Base-by-base conservation (phyloP, 2,888 invertebrate species). In the Crocallis elinguaria region DNA sequence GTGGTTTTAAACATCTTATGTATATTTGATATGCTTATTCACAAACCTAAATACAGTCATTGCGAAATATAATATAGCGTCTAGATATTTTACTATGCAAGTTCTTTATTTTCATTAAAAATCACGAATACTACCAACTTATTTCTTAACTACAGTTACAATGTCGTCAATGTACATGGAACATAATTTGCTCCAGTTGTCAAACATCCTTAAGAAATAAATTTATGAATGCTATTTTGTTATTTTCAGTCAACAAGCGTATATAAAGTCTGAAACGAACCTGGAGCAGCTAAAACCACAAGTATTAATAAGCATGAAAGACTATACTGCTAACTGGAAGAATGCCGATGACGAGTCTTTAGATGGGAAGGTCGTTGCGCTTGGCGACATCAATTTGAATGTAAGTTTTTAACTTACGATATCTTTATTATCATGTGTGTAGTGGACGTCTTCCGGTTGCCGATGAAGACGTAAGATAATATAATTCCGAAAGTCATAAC, bases 291-390 rank as follows among this genome's bases (percentile, higher is more conserved):
- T 77, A 7, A 86, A 84, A 38, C 80, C 86, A 0, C 71, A 68
- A 0, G 73, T 79, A 0, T 51, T 87, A 0, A 54, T 92, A 0
- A 68, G 71, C 0, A 75, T 93, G 64, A 84, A 84, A 39, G 79
- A 92, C 39, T 92, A 84, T 59, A 86, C 77, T 0, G 92, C 92
- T 0, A 79, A 88, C 35, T 93, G 93, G 93, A 77, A 69, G 38
- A 78, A 77, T 7, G 73, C 77, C 0, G 82, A 86, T 0, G 85
- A 88, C 1, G 82, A 80, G 0, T 58, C 77, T 0, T 27, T 63
- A 0, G 82, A 86, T 2, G 73, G 73, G 0, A 80, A 80, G 36
- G 73, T 82, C 0, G 62, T 79, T 0, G 92, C 93, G 0, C 73
- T 94, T 0, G 75, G 76, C 3, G 77, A 92, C 41, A 82, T 93